These are phyloP conservation scores for Zygogramma bicolorata DNA, from an alignment of 2,888 invertebrate genomes.

Conservation along the genomic window DNA sequence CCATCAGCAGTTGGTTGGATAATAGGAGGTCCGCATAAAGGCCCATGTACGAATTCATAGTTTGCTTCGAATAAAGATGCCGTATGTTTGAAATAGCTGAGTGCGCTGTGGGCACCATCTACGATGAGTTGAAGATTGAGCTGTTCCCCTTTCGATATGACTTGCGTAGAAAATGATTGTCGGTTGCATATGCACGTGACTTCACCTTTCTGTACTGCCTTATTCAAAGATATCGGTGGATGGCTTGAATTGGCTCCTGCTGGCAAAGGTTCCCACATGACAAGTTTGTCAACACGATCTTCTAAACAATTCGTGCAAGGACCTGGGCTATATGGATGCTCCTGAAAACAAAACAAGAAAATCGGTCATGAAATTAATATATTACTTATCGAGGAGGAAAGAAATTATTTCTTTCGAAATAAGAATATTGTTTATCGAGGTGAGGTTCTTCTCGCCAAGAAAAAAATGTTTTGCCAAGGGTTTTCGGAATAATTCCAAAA, in stretches of 20 bases:
- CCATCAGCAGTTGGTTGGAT: conserved; percentile 85
- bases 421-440: too few relatives aligned
- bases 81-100: conserved; percentile 89
- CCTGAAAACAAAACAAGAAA: conserved; percentile 66
- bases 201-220: conserved; percentile 76
- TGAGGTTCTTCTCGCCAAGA: too few relatives aligned
- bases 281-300: conserved; percentile 86
- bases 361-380: neutral
- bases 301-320: conserved; percentile 89
- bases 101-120: conserved; percentile 86
- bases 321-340: conserved; percentile 82
- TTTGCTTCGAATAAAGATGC: conserved; percentile 87
- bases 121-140: conserved; percentile 85
- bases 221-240: conserved; percentile 69
- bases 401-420: too few relatives aligned
- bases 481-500: too few relatives aligned
- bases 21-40: conserved; percentile 86
- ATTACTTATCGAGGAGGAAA: too few relatives aligned
- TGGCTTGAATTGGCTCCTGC: conserved; percentile 63
- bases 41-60: conserved; percentile 91
- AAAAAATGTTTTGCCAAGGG: too few relatives aligned
- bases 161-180: conserved; percentile 72
- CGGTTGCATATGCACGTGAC: conserved; percentile 82
- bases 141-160: conserved; percentile 84
- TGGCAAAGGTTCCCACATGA: conserved; percentile 80